phyloP scores from a whole-genome alignment of 2,888 invertebrate genomes.

The Phytoseiulus persimilis region DNA sequence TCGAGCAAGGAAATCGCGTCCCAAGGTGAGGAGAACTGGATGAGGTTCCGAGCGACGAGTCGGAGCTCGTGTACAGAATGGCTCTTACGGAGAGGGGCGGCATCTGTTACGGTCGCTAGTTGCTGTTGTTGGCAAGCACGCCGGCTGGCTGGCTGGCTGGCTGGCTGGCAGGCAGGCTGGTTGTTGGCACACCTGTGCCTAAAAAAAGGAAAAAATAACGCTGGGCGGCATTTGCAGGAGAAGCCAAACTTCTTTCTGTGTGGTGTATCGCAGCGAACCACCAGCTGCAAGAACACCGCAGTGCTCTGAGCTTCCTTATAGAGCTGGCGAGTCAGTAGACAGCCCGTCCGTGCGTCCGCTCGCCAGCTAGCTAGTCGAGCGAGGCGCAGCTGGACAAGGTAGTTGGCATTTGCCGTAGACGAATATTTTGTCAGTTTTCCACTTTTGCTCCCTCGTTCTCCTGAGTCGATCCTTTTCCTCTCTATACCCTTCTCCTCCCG shows the following conservation, averaged over 20 bases:
- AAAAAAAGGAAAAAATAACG: not conserved
- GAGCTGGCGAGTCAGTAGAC: not conserved
- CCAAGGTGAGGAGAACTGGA: no score
- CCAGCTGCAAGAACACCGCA: not conserved
- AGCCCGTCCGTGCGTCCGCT: not conserved
- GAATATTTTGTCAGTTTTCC: not conserved
- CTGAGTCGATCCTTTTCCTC: not conserved
- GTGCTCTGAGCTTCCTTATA: not conserved
- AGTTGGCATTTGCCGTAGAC: not conserved
- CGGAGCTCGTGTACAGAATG: not conserved
- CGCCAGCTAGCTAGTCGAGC: not conserved
- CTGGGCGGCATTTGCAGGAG: not conserved
- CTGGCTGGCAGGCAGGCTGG: not conserved
- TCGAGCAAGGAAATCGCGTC: no score
- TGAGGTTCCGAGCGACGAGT: not conserved
- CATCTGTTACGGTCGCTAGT: not conserved
- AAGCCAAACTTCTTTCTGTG: not conserved
- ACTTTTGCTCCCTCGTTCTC: not conserved
- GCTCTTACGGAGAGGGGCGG: not conserved
- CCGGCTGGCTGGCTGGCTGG: not conserved
- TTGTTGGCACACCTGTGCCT: not conserved
- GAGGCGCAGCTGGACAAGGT: constrained; percentile 5
- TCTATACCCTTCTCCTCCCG: not conserved
- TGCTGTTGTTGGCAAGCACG: not conserved
- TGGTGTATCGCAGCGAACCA: not conserved